Evolutionary conservation across 2,113 vertebrate species (phyloP).

Genomic region (Murina feae): DNA sequence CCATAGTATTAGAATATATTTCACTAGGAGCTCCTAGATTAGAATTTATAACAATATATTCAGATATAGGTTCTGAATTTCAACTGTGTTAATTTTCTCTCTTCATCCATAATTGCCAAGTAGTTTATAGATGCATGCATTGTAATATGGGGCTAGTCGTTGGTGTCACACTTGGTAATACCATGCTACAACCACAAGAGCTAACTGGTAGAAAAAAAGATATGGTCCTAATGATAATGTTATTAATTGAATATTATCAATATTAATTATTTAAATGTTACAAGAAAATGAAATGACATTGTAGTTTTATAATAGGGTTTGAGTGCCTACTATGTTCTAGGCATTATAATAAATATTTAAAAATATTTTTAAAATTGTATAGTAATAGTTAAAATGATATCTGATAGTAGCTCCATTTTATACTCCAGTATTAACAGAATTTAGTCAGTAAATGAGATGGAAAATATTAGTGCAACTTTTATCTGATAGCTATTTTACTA

Average conservation of each 20-base stretch:
- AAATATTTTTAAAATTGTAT: not conserved
- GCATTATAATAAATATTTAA: not conserved
- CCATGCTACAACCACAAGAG: not conserved
- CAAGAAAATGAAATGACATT: not conserved
- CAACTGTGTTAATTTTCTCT: not conserved
- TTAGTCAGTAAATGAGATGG: not conserved
- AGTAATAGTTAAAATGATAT: not conserved
- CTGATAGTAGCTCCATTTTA: not conserved
- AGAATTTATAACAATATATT: not conserved
- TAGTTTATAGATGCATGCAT: not conserved
- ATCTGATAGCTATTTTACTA: not conserved
- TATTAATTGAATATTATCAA: not conserved
- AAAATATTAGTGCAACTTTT: slow-evolving; percentile 10
- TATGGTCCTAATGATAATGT: not conserved
- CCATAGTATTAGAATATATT: not conserved
- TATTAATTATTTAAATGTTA: not conserved
- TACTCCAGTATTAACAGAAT: slow-evolving; percentile 3
- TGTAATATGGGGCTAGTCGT: not conserved
- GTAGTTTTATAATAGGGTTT: not conserved
- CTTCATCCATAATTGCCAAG: not conserved
- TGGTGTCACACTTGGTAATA: not conserved
- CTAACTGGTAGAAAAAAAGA: not conserved
- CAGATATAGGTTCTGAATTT: slow-evolving; percentile 13
- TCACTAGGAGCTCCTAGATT: not conserved
- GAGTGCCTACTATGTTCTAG: not conserved